Evolutionary conservation across 2,113 vertebrate species (phyloP), one percentile per base, ranked within the genome.

Genomic region (Carassius carassius): DNA sequence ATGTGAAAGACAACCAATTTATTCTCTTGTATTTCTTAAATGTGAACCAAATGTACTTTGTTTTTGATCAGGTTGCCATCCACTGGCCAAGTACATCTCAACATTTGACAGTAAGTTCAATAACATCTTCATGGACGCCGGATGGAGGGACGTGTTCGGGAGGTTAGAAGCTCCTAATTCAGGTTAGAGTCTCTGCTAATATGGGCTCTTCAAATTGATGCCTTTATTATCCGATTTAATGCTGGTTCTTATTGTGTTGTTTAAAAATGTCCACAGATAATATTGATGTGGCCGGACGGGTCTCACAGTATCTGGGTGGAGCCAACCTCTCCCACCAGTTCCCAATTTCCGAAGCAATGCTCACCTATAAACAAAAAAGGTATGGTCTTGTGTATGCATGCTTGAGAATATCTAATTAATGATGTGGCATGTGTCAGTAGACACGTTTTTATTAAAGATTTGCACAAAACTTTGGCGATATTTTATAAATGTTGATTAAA

Each of bases 281-380:
- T 23, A 90, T 95, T 0, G 94, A 93, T 0, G 92, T 95, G 0
- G 92, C 92, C 0, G 73, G 87, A 3, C 91, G 94, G 0, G 92
- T 94, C 63, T 88, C 91, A 41, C 93, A 94, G 90, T 94, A 94
- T 35, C 67, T 95, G 58, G 78, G 91, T 0, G 95, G 95, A 69
- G 95, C 95, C 49, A 95, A 91, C 21, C 91, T 94, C 51, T 95
- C 95, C 32, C 95, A 96, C 87, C 95, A 95, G 89, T 95, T 95
- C 79, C 95, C 94, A 87, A 95, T 96, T 89, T 96, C 95, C 12
- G 95, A 96, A 78, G 95, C 95, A 69, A 96, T 96, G 95, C 94
- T 96, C 77, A 96, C 95, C 83, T 96, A 96, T 89, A 94, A 93
- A 87, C 93, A 94, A 89, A 93, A 91, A 86, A 95, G 92, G 92